Base-by-base conservation (phyloP, 2,888 invertebrate species). In the Lasioglossum pauxillum region DNA sequence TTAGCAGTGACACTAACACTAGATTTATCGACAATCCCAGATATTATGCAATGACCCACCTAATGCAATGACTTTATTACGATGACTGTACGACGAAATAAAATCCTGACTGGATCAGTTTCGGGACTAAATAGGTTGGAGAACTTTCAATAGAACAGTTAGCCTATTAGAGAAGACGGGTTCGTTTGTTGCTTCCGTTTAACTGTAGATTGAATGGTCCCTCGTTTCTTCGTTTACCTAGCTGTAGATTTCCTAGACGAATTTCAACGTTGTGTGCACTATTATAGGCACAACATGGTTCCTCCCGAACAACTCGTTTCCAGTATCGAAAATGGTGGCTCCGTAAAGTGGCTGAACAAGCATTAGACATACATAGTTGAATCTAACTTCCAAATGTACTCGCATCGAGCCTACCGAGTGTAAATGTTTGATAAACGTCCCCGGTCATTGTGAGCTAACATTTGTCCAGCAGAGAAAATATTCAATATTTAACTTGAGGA, bases 371-470 rank as follows among this genome's bases (percentile, higher is more conserved):
- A 60, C 27, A 60, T 27, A n/a, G 82, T 49, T 35, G 31, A 31
- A 23, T 44, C 53, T 38, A 69, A 75, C 71, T 41, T 53, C 53
- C 4, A n/a, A 76, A 83, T 44, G 53, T 77, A 78, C 73, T 46
- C 74, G 44, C 57, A 83, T 49, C 57, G 16, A 38, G 53, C 27
- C 31, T 49, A 44, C 35, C 67, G 41, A 84, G 78, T 73, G 79
- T 53, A 79, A 85, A 84, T 84, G 64, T 79, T 85, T 79, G 79
- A 75, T 78, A 85, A 75, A 53, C 78, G 75, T 84, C 23, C 72
- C 41, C 27, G 53, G 23, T 44, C 57, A 57, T 49, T 31, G 75
- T 31, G 31, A 16, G 84, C 79, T 73, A 85, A 85, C 78, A 79
- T 84, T 84, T 84, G 84, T 35, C 60, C 60, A 19, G 60, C 71